A percentile compares a stretch with the other conserved stretches of the same genome.
Conservation (phyloP, 1,140 invertebrate genomes). For the Ladona fulva region DNA sequence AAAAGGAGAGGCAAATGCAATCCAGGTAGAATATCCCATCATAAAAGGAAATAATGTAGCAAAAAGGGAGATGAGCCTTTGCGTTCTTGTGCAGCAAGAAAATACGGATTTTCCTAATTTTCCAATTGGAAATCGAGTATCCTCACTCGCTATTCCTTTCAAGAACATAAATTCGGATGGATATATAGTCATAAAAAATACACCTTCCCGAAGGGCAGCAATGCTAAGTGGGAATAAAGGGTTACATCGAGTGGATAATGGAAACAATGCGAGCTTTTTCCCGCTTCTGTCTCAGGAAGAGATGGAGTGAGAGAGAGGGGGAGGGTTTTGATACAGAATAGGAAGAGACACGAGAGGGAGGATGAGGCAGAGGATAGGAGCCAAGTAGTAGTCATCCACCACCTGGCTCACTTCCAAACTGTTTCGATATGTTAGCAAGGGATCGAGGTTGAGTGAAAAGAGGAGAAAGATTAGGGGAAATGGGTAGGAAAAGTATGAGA, state of each 20-base stretch:
- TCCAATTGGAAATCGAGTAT: no score
- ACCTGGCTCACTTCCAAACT: background rate
- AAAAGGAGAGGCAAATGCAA: no score
- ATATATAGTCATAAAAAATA: no score
- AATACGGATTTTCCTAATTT: no score
- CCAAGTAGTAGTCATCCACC: background rate
- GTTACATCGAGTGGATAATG: constrained; percentile 9
- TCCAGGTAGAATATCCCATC: no score
- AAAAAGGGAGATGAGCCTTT: no score
- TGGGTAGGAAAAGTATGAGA: no score
- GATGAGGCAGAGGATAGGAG: background rate
- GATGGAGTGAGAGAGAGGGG: background rate
- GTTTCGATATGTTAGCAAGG: background rate
- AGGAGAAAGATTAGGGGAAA: background rate
- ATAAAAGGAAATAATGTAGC: no score
- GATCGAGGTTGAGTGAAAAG: background rate
- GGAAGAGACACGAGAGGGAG: background rate
- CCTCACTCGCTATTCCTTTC: no score
- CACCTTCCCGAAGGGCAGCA: background rate
- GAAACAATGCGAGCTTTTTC: background rate
- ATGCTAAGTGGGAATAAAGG: background rate
- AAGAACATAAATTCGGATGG: no score
- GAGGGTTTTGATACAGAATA: background rate
- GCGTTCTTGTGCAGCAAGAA: no score
- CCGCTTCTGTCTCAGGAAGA: background rate